Conservation (phyloP, 2,888 invertebrate species). For the Campopleginae sp. region DNA sequence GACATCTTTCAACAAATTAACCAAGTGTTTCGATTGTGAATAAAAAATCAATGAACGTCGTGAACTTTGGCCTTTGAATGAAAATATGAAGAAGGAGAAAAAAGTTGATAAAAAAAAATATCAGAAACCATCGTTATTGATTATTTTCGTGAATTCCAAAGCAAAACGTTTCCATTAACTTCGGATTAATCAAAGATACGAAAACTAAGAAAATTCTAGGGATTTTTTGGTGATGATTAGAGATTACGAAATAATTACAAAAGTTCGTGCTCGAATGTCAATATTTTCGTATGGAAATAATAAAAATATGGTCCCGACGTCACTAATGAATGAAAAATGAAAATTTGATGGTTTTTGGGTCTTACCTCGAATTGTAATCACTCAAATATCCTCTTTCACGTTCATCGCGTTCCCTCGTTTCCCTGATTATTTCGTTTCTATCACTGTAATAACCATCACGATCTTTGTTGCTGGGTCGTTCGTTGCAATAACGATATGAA, state of each 20-base stretch:
- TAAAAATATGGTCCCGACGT: background rate
- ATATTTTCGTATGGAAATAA: background rate
- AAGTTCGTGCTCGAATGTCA: background rate
- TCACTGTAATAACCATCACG: constrained; percentile 96
- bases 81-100: background rate
- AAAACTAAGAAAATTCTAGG: background rate
- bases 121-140: background rate
- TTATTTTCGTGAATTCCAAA: background rate
- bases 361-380: constrained; percentile 91
- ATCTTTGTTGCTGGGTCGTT: constrained; percentile 87
- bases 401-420: constrained; percentile 89
- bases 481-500: constrained; percentile 89
- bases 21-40: background rate
- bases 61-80: background rate
- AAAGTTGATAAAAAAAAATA: background rate
- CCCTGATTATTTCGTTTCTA: constrained; percentile 92
- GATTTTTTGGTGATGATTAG: background rate
- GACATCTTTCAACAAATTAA: constrained; percentile 86
- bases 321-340: background rate
- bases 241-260: background rate
- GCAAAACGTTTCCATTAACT: background rate
- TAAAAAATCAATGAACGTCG: constrained; percentile 2
- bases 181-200: background rate
- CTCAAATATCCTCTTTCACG: constrained; percentile 91
- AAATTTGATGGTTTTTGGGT: background rate